Evolutionary conservation across 1,140 invertebrate species (phyloP), one percentile per base, ranked within the genome.

Genomic region (Ips typographus): DNA sequence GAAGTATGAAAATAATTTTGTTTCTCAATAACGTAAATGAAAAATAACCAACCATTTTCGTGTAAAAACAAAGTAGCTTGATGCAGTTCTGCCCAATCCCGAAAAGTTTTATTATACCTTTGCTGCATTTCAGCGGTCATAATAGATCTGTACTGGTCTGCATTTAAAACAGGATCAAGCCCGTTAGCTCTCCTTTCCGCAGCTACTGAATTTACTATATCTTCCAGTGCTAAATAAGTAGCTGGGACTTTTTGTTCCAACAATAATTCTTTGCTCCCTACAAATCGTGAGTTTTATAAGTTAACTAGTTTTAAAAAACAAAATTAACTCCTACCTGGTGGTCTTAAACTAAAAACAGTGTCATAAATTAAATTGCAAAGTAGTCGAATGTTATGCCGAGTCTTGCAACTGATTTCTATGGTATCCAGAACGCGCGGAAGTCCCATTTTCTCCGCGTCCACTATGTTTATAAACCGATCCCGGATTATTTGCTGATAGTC

Each of bases 11-110:
- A 63, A 47, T 70, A 47, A n/a, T 49, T 59, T 59, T 40, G 5
- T 59, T 59, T 37, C 37, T 40, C 37, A 42, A 42, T 40, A 7
- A 7, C 4, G 2, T 40, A 8, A 37, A 1, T 55, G 5, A 22
- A 55, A 36, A 37, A 2, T 37, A 36, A 75, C 58, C 78, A 82
- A 86, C 95, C 98, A 83, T 98, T 99, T 77, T 99, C 98, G 82
- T 99, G 97, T 1, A 99, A 86, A 82, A 99, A 99, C 68, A 94
- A 87, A 0, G 96, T 98, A 0, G 96, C 96, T 80, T 98, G 95
- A 75, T 97, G 93, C 43, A 99, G 79, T 80, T 99, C 96, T 0
- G 93, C 88, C 3, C 87, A 85, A 84, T 98, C 95, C 38, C 96
- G 83, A 79, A 96, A 96, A 22, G 87, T 87, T 63, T 87, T 84